Conservation (phyloP, 2,797 vertebrate genomes). For the Microcaecilia unicolor region DNA sequence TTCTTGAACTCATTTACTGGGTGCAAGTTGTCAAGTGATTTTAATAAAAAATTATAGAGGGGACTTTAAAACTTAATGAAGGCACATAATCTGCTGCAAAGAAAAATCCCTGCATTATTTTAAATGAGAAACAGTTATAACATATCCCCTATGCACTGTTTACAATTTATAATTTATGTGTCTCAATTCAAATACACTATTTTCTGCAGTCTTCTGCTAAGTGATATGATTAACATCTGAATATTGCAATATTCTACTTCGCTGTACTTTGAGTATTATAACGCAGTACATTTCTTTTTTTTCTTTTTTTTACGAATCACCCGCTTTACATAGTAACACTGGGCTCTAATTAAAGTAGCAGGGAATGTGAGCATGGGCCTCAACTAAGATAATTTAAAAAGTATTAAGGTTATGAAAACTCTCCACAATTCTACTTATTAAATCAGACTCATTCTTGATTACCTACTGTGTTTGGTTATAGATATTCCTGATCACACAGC, state of each 20-base stretch:
- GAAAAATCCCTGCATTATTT: conserved; percentile 71
- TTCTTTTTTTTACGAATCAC: conserved; percentile 31
- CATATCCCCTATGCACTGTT: conserved; percentile 75
- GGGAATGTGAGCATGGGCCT: conserved; percentile 29
- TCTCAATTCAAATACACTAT: conserved; percentile 75
- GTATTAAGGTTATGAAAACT: conserved; percentile 29
- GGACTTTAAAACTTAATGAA: conserved; percentile 71
- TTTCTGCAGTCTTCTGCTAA: conserved; percentile 82
- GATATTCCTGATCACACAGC: conserved; percentile 16
- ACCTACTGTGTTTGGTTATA: conserved; percentile 45
- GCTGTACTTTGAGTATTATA: conserved; percentile 30
- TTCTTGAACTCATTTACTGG: conserved; percentile 12
- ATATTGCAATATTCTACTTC: conserved; percentile 48
- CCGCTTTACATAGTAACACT: conserved; percentile 33
- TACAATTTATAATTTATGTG: conserved; percentile 90
- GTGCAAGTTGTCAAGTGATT: conserved; percentile 47
- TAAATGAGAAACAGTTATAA: conserved; percentile 67
- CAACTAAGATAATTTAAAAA: conserved; percentile 42
- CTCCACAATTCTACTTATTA: conserved; percentile 40
- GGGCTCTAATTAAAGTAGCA: conserved; percentile 41
- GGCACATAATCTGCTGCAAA: conserved; percentile 56
- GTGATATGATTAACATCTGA: conserved; percentile 77
- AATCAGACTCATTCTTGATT: conserved; percentile 39
- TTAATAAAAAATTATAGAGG: conserved; percentile 69
- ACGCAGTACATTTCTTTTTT: too few relatives aligned